Evolutionary conservation across 2,113 vertebrate genomes (phyloP), one percentile per base, ranked within the genome.

Genomic region (Corynorhinus townsendii): DNA sequence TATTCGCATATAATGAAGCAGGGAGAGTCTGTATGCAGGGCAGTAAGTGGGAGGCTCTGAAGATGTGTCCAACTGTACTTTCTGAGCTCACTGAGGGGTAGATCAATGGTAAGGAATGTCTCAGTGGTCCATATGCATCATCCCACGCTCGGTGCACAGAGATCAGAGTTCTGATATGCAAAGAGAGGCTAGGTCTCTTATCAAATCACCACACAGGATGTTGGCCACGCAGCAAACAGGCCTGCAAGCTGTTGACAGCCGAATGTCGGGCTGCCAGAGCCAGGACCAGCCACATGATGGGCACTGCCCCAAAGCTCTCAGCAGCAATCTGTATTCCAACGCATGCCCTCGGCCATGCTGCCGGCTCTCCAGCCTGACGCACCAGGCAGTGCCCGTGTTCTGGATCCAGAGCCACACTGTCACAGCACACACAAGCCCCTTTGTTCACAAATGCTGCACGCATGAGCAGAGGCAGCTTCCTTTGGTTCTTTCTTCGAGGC

Each of bases 271-370:
- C 54, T 54, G 12, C 52, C 82, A 83, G 40, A 81, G 94, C 92
- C 89, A 35, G 89, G 75, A 68, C 28, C 89, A 30, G 28, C 69
- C 95, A 68, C 33, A 16, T 17, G 59, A 84, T 33, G 72, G 80
- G 76, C 77, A 94, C 28, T 14, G 20, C 75, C 95, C 95, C 86
- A 96, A 86, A 94, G 90, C 38, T 62, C 87, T 95, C 17, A 1
- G 83, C 80, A 64, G 56, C 20, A 1, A 93, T 97, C 97, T 96
- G 88, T 93, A 96, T 86, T 95, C 95, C 94, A 72, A 69, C 64
- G 30, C 66, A 69, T 22, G 52, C 28, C 35, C 38, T 72, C 5
- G 0, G 14, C 89, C 62, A 40, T 1, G 26, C 14, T 43, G 35
- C 95, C 24, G 35, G 80, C 12, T 43, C 94, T 92, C 62, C 47